Evolutionary conservation across 1,140 invertebrate genomes (phyloP).

Genomic region (Drosophila equinoxialis): DNA sequence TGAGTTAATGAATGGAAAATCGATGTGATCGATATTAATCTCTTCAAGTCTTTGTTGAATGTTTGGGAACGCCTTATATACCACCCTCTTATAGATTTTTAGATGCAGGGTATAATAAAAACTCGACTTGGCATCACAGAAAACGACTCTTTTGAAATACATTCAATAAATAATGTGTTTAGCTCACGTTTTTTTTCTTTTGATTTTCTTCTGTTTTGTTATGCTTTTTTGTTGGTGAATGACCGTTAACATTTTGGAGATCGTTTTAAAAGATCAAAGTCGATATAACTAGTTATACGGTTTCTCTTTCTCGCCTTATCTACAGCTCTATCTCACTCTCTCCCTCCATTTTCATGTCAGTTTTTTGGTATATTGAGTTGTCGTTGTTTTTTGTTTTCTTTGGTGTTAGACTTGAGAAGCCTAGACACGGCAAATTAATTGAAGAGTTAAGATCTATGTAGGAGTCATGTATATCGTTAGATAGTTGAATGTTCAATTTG

Average conservation of each 20-base stretch:
- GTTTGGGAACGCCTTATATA: not conserved
- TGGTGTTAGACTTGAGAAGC: not conserved
- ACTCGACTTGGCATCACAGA: constrained; percentile 19
- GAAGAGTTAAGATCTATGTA: not conserved
- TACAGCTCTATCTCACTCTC: not conserved
- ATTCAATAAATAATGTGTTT: constrained; percentile 51
- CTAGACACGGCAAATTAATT: not conserved
- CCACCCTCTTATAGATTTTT: not conserved
- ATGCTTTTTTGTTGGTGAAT: constrained; percentile 49
- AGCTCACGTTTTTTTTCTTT: constrained; percentile 13
- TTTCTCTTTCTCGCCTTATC: constrained; percentile 37
- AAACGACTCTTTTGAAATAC: constrained; percentile 29
- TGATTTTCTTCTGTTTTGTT: constrained; percentile 17
- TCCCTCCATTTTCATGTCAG: not conserved
- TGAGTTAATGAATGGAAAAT: too few species aligned
- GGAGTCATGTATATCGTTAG: not conserved
- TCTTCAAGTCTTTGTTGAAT: too few species aligned
- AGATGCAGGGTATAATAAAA: constrained; percentile 15
- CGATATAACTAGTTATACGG: constrained; percentile 43
- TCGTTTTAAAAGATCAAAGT: constrained; percentile 56
- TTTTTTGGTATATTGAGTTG: constrained; percentile 35
- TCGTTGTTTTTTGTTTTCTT: constrained; percentile 11
- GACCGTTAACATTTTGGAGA: constrained; percentile 73
- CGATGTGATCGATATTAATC: too few species aligned
- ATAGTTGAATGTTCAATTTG: too few species aligned